Conservation (phyloP, 2,888 invertebrate genomes). For the Spisula solida region DNA sequence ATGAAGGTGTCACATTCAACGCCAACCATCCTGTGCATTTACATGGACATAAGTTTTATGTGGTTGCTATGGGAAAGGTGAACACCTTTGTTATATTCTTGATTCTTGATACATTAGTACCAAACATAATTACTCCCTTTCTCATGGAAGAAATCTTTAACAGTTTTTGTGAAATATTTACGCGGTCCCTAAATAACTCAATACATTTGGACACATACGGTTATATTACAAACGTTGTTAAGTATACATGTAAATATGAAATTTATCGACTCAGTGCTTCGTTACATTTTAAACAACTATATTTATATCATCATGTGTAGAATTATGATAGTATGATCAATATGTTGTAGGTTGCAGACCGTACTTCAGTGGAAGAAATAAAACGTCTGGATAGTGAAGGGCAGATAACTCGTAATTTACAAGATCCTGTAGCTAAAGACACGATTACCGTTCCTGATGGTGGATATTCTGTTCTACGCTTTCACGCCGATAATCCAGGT, state of each 20-base stretch:
- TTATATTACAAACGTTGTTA: too few species aligned
- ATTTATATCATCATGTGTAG: not conserved
- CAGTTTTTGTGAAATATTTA: too few species aligned
- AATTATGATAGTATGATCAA: too few species aligned
- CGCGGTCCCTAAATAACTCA: too few species aligned
- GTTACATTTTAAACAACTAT: too few species aligned
- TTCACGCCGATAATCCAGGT: conserved; percentile 95
- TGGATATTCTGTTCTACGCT: conserved; percentile 95
- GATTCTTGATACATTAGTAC: too few species aligned
- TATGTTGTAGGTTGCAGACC: conserved; percentile 67
- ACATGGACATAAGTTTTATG: conserved; percentile 84
- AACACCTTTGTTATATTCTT: not conserved
- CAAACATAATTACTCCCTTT: too few species aligned
- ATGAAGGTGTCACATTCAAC: conserved; percentile 90
- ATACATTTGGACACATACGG: too few species aligned
- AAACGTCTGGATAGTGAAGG: conserved; percentile 91
- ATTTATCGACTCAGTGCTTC: too few species aligned
- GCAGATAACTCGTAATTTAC: conserved; percentile 92
- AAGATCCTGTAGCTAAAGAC: conserved; percentile 94
- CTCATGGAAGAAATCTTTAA: too few species aligned
- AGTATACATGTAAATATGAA: too few species aligned
- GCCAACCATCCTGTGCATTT: conserved; percentile 85
- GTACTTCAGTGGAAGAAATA: conserved; percentile 91
- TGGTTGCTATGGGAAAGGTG: conserved; percentile 82
- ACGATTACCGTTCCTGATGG: conserved; percentile 97